A percentile compares a stretch with the other conserved stretches of the same genome.
These are phyloP conservation scores for Psammodynastes pulverulentus DNA, from an alignment of 2,113 vertebrate species.

Conservation along the genomic window DNA sequence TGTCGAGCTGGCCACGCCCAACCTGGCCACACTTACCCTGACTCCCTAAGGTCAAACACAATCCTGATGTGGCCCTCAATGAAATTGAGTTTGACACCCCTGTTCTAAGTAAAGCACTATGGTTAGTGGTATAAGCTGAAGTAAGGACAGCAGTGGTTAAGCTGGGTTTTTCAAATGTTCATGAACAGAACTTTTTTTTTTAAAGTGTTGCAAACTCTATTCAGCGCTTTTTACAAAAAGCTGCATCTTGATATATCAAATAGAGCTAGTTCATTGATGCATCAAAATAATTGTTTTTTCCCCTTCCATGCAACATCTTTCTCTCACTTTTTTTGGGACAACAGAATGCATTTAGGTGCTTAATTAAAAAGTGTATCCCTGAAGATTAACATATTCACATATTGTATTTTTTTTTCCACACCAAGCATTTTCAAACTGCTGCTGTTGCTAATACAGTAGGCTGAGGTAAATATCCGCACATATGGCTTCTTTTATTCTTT, in stretches of 20 bases:
- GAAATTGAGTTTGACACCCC: too few relatives aligned
- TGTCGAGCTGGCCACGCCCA: too few relatives aligned
- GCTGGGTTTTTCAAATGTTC: conserved; percentile 7
- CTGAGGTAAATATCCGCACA: conserved; percentile 58
- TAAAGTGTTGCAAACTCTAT: conserved; percentile 20
- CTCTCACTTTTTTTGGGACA: background rate
- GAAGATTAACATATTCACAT: conserved; percentile 62
- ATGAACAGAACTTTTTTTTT: conserved; percentile 19
- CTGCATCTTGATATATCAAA: conserved; percentile 36
- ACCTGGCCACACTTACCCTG: too few relatives aligned
- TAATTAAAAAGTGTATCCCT: conserved; percentile 67
- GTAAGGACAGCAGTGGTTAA: conserved; percentile 27
- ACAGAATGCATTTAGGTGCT: conserved; percentile 53
- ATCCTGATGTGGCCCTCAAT: too few relatives aligned
- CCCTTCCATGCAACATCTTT: background rate
- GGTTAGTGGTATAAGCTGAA: background rate
- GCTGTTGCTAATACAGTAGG: conserved; percentile 50
- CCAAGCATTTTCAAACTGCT: conserved; percentile 70
- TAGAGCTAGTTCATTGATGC: conserved; percentile 34
- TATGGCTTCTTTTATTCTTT: conserved; percentile 59
- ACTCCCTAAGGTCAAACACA: too few relatives aligned
- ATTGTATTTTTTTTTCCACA: conserved; percentile 65
- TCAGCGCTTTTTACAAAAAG: conserved; percentile 53
- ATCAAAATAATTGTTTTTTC: conserved; percentile 49
- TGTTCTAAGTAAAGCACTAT: background rate